These are phyloP conservation scores for Fragum fragum DNA, from an alignment of 2,888 invertebrate genomes.

Conservation along the genomic window DNA sequence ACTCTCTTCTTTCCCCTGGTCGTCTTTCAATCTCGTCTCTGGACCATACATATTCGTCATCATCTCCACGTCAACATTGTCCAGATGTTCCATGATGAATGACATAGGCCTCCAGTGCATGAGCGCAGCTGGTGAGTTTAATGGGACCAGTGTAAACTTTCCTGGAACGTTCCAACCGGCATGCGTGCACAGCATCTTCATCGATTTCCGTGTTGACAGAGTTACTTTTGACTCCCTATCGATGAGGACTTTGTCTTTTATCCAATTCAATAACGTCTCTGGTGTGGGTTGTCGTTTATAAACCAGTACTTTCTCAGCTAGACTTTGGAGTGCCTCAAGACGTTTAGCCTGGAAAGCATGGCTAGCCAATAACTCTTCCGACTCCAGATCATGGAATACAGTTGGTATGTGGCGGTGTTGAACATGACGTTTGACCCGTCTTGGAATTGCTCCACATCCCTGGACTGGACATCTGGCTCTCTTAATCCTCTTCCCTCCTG, in stretches of 20 bases:
- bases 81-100: constrained; percentile 14
- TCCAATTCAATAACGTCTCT: neutral
- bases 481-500: constrained; percentile 1
- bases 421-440: constrained; percentile 19
- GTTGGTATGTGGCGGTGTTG: constrained; percentile 7
- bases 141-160: constrained; percentile 28
- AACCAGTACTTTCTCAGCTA: neutral
- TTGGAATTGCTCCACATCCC: constrained; percentile 6
- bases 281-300: neutral
- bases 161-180: constrained; percentile 13
- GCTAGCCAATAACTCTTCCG: neutral
- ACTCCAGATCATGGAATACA: constrained; percentile 17
- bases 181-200: constrained; percentile 4
- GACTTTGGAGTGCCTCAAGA: constrained; percentile 1
- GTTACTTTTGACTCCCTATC: neutral
- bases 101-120: constrained; percentile 33
- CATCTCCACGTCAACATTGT: neutral
- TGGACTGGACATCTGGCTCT: constrained; percentile 10
- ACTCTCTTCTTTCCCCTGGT: neutral
- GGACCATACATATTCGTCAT: neutral
- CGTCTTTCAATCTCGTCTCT: neutral
- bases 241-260: neutral
- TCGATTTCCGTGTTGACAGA: neutral
- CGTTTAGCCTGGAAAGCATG: constrained; percentile 10
- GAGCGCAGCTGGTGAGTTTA: constrained; percentile 34